Base-by-base conservation (phyloP, 2,888 invertebrate genomes). In the Sphaerophoria rueppellii region DNA sequence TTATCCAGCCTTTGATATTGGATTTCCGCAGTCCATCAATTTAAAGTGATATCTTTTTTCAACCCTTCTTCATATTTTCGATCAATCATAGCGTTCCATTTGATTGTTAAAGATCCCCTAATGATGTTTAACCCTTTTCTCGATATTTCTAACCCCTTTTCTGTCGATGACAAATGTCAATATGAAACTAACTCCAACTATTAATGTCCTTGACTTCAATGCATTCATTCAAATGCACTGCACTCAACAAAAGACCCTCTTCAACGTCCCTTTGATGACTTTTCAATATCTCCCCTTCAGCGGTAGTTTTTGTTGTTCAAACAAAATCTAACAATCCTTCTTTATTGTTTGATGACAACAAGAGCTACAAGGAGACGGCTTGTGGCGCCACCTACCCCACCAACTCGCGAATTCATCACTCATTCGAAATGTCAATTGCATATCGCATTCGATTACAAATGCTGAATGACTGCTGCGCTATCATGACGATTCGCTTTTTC, bases 371-470 rank as follows among this genome's bases (percentile, higher is more conserved):
- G 16, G 35, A 67, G 2, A 52, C 37, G 58, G 69, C 32, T 73
- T 73, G 63, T 69, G 81, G 76, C 81, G 76, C 72, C 81, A 70
- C 1, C 24, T 2, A 2, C 24, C 24, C 76, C 72, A 58, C 61
- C 43, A 5, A 16, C 35, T 50, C 40, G 67, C 67, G 54, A 35
- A 83, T 75, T 70, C 76, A 85, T 85, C 76, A 85, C 70, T 85
- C 77, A 85, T 85, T 73, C 72, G 52, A 73, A 81, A 85, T 81
- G 85, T 85, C 81, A 85, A 85, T 73, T 85, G 76, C 85, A 85
- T 85, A 76, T 85, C 81, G 81, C 81, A 52, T 80, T 81, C 83
- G 75, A 76, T 85, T 81, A 81, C 43, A 43, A 43, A 24, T 2
- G 2, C 24, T 24, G 24, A 24, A 24, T 24, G 24, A 2, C 24